These are phyloP conservation scores for Tonatia bakeri DNA, from an alignment of 2,113 vertebrate species.

Conservation along the genomic window DNA sequence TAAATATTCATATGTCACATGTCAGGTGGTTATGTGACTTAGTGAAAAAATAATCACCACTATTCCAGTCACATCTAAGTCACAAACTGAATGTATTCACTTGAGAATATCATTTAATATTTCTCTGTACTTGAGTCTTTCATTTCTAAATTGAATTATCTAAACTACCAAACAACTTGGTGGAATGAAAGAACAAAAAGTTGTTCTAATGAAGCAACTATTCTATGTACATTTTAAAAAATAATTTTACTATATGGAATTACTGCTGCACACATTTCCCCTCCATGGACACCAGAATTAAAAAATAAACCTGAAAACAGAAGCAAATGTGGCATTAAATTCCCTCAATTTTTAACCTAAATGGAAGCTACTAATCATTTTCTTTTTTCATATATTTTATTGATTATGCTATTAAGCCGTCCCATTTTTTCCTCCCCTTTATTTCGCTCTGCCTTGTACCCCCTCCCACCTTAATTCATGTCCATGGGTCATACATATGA, in stretches of 20 bases:
- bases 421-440: too few species aligned
- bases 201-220: conserved; percentile 8
- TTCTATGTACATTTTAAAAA: not conserved
- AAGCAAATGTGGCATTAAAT: conserved; percentile 19
- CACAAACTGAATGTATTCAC: not conserved
- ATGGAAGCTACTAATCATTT: not conserved
- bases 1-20: not conserved
- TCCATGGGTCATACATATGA: too few species aligned
- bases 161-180: not conserved
- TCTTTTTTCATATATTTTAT: not conserved
- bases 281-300: not conserved
- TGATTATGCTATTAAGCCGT: too few species aligned
- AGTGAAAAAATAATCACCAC: not conserved
- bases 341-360: conserved; percentile 19
- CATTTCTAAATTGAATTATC: conserved; percentile 19
- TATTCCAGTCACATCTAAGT: not conserved
- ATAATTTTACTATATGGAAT: not conserved
- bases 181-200: not conserved
- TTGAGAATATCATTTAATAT: conserved; percentile 10
- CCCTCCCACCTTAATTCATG: too few species aligned
- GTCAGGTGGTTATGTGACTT: not conserved
- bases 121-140: conserved; percentile 3
- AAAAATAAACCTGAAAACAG: conserved; percentile 30
- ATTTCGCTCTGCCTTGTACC: too few species aligned
- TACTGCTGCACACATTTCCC: not conserved